Evolutionary conservation across 2,113 vertebrate genomes (phyloP), one percentile per base, ranked within the genome.

Genomic region (Gallinago paraguaiae): DNA sequence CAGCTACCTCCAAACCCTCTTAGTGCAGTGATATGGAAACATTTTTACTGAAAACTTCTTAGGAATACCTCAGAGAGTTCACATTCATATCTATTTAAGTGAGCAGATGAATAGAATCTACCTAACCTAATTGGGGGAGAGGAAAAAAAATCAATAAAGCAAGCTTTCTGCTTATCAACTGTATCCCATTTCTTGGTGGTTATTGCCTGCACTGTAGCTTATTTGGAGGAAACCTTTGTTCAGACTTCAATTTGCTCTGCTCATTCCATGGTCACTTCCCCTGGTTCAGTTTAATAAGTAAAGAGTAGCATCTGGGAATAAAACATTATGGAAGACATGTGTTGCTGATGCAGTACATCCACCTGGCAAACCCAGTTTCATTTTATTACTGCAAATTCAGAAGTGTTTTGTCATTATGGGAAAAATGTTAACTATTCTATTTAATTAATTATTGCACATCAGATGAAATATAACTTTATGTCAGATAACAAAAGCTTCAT

Each of bases 11-110:
- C 84, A 97, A 95, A 96, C 87, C 65, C 70, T 94, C 76, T 98
- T 97, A 97, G 92, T 84, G 76, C 77, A 97, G 54, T 97, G 94
- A 91, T 96, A 97, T 64, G 91, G 95, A 97, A 98, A 97, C 45
- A 53, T 35, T 96, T 96, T 92, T 81, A 79, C 76, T 89, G 77
- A 94, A 97, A 98, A 97, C 74, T 95, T 86, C 78, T 97, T 97
- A 92, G 81, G 74, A 96, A 97, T 95, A 90, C 95, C 94, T 85
- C 84, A 94, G 95, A 94, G 92, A 95, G 33, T 94, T 97, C 64
- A 96, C 94, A 97, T 96, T 96, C 94, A 93, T 95, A 97, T 97
- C 94, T 88, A 79, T 86, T 97, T 97, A 96, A 95, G 81, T 6
- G 6, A 94, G 85, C 23, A 92, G 88, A 97, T 94, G 60, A 97